A percentile compares a stretch with the other conserved stretches of the same genome.
phyloP scores from a whole-genome alignment of 2,113 vertebrate species.

The Jacana jacana region DNA sequence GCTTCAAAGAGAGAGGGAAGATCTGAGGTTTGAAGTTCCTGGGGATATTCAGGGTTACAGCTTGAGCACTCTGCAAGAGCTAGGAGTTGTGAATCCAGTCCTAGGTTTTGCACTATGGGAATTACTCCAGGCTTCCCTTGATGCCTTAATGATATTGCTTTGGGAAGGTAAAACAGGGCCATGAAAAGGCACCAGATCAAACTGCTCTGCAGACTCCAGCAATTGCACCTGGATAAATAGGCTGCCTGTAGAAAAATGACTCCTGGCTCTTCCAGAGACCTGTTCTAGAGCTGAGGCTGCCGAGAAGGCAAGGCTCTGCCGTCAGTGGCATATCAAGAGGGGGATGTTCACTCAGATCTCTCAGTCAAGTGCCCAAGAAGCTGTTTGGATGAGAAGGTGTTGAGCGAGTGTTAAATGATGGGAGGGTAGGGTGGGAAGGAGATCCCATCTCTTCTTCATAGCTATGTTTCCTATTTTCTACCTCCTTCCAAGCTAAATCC shows the following conservation, averaged over 20 bases:
- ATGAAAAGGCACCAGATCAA: background rate
- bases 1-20: background rate
- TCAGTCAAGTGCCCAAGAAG: background rate
- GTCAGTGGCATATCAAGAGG: background rate
- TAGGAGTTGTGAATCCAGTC: background rate
- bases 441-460: background rate
- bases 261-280: background rate
- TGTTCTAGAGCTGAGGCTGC: background rate
- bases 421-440: background rate
- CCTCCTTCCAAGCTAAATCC: background rate
- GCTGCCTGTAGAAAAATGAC: background rate
- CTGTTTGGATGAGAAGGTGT: background rate
- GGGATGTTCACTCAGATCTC: background rate
- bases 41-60: background rate
- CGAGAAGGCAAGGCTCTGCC: rapidly evolving
- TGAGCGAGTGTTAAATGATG: rapidly evolving
- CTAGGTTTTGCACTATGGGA: background rate
- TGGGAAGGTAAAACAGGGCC: background rate
- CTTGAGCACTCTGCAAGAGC: background rate
- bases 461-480: background rate
- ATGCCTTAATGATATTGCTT: background rate
- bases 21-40: background rate
- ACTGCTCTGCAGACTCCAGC: background rate
- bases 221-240: background rate
- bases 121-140: background rate